Evolutionary conservation across 2,797 vertebrate genomes (phyloP).

Genomic region (Micrastur ruficollis): DNA sequence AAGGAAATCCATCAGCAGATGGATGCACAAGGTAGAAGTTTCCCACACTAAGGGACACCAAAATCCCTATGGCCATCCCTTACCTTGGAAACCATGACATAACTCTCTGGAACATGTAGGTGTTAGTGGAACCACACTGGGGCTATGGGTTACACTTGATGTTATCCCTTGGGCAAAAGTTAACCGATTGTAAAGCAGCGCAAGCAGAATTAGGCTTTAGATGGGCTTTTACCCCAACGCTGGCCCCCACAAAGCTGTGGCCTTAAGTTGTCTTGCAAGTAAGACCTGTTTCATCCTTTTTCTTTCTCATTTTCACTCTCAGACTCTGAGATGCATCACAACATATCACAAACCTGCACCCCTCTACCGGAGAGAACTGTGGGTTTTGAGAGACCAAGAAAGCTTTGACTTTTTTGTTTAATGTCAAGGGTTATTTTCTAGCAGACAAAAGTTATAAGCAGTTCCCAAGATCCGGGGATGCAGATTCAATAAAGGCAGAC

Average conservation of each 20-base stretch:
- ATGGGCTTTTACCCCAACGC: background rate
- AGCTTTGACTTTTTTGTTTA: background rate
- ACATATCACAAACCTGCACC: background rate
- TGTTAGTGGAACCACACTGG: background rate
- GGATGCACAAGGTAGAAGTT: background rate
- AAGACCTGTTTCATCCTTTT: background rate
- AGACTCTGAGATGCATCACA: background rate
- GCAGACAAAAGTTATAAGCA: slow-evolving; percentile 23
- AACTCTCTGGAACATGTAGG: background rate
- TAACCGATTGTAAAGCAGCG: background rate
- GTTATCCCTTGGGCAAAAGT: background rate
- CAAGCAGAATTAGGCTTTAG: background rate
- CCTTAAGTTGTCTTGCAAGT: background rate
- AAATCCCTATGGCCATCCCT: background rate
- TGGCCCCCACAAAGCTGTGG: background rate
- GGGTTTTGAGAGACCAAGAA: background rate
- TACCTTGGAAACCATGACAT: background rate
- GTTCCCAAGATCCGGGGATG: slow-evolving; percentile 52
- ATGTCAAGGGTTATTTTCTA: slow-evolving; percentile 27
- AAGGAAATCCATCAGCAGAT: background rate
- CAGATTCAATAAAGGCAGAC: slow-evolving; percentile 54
- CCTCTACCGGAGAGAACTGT: background rate
- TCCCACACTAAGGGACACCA: background rate
- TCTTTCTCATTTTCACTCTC: background rate
- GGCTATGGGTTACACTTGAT: background rate